phyloP scores from a whole-genome alignment of 2,797 vertebrate species.

The Poeciliopsis paucimaculata region DNA sequence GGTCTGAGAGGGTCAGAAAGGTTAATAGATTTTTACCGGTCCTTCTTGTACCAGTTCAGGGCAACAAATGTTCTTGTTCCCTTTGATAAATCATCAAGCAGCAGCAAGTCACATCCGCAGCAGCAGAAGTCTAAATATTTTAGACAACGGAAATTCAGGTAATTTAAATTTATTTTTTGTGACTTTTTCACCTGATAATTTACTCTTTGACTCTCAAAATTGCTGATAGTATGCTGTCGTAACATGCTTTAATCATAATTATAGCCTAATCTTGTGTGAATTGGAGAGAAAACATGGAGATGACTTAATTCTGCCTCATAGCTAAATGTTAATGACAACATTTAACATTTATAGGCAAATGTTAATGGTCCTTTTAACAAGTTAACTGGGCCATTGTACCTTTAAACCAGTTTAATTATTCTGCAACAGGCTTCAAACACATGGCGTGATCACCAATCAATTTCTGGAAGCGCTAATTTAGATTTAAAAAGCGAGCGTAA shows the following conservation, averaged over 20 bases:
- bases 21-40: conserved; percentile 17
- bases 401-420: conserved; percentile 54
- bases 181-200: background rate
- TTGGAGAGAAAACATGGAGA: conserved; percentile 49
- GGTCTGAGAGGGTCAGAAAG: background rate
- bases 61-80: background rate
- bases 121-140: background rate
- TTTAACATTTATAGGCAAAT: conserved; percentile 74
- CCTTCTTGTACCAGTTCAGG: conserved; percentile 4
- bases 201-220: background rate
- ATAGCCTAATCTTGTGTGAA: conserved; percentile 19
- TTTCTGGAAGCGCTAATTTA: conserved; percentile 46
- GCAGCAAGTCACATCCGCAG: background rate
- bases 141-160: background rate
- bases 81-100: background rate
- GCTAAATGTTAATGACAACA: conserved; percentile 67
- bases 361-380: conserved; percentile 70
- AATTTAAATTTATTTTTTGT: background rate
- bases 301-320: conserved; percentile 45
- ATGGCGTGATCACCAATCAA: conserved; percentile 48
- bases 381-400: conserved; percentile 56
- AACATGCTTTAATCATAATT: conserved; percentile 23
- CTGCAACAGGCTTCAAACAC: conserved; percentile 45
- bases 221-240: background rate
- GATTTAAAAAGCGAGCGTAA: conserved; percentile 36